These are phyloP conservation scores for Himantopus leucocephalus DNA, from an alignment of 2,113 vertebrate genomes.

Conservation along the genomic window DNA sequence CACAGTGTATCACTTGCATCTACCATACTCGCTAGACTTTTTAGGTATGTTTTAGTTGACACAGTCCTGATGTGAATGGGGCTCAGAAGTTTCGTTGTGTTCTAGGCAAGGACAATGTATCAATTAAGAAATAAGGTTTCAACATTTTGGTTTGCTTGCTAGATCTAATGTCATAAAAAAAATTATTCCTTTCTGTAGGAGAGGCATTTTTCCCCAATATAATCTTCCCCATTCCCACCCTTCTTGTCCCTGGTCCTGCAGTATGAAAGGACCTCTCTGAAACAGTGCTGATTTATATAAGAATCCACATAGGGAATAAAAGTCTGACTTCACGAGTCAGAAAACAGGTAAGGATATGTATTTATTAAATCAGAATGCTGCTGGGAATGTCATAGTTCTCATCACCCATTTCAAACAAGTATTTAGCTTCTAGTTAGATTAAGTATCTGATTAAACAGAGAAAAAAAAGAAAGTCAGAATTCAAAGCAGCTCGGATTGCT, in stretches of 20 bases:
- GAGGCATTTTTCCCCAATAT: not conserved
- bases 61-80: not conserved
- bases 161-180: not conserved
- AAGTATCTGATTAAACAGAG: not conserved
- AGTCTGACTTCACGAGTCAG: not conserved
- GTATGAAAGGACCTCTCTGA: not conserved
- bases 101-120: not conserved
- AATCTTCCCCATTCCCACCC: not conserved
- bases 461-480: not conserved
- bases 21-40: not conserved
- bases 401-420: not conserved
- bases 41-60: not conserved
- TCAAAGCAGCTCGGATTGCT: not conserved
- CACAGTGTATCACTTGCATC: not conserved
- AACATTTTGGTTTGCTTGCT: not conserved
- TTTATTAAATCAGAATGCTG: not conserved
- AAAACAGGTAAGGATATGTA: constrained; percentile 30
- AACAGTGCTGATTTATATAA: not conserved
- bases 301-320: not conserved
- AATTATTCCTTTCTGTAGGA: not conserved
- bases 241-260: not conserved
- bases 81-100: not conserved
- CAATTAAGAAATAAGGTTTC: not conserved
- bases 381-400: not conserved
- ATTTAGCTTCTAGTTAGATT: not conserved